Percentiles rank a stretch among this genome's conserved stretches.
Evolutionary conservation across 2,797 vertebrate genomes (phyloP).

Genomic region (Cynodonichthys magdalenae): DNA sequence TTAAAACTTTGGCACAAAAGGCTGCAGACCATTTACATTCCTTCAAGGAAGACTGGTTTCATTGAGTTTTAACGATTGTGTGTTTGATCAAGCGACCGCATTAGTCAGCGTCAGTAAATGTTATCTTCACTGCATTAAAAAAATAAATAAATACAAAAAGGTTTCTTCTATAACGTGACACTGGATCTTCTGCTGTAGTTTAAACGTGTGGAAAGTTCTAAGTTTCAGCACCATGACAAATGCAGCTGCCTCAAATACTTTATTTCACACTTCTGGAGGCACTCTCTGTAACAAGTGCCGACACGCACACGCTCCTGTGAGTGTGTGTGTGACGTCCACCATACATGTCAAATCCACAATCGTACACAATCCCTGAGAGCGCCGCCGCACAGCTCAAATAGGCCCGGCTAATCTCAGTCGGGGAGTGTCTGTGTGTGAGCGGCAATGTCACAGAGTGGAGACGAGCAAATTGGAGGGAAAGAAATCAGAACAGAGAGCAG

Average conservation of each 20-base stretch:
- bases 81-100: no score
- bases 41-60: no score
- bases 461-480: slow-evolving; percentile 33
- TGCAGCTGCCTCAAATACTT: slow-evolving; percentile 66
- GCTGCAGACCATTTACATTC: no score
- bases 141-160: no score
- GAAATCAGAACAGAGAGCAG: slow-evolving; percentile 47
- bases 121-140: no score
- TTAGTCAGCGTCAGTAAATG: no score
- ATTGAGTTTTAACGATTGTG: no score
- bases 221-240: slow-evolving; percentile 69
- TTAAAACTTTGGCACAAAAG: no score
- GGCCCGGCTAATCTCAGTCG: slow-evolving; percentile 72
- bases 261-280: slow-evolving; percentile 68
- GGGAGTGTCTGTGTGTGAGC: slow-evolving; percentile 42
- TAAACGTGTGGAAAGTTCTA: slow-evolving; percentile 56
- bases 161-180: neutral
- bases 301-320: slow-evolving; percentile 13
- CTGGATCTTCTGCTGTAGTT: slow-evolving; percentile 33
- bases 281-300: slow-evolving; percentile 32
- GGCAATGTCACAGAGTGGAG: slow-evolving; percentile 68
- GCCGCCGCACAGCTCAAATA: slow-evolving; percentile 64
- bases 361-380: slow-evolving; percentile 63
- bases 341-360: slow-evolving; percentile 51
- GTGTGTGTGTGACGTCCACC: slow-evolving; percentile 23